Conservation (phyloP, 2,888 invertebrate genomes). For the Ceratothoa steindachneri region DNA sequence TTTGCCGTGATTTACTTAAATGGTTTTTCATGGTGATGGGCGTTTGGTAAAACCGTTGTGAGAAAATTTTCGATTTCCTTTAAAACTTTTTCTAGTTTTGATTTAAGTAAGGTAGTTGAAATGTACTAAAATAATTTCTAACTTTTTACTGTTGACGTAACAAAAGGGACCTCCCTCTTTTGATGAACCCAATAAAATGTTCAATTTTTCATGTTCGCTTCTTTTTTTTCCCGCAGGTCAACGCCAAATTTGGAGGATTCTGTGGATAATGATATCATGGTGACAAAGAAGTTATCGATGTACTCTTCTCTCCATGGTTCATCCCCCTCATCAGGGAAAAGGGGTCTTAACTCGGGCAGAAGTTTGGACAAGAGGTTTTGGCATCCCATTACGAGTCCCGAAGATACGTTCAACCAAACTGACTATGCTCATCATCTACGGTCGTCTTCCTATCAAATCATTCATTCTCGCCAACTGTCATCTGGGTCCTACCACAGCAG, state of each 20-base stretch:
- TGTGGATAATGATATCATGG: constrained; percentile 25
- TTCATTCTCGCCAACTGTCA: constrained; percentile 45
- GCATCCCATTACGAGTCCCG: constrained; percentile 48
- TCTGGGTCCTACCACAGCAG: constrained; percentile 36
- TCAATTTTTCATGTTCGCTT: no score
- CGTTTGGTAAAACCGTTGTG: no score
- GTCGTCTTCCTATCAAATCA: constrained; percentile 49
- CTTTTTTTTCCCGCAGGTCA: constrained; percentile 39
- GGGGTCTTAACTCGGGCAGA: constrained; percentile 33
- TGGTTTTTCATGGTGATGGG: no score
- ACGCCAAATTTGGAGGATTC: constrained; percentile 42
- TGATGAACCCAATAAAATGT: no score
- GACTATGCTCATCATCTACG: constrained; percentile 49
- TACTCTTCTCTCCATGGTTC: constrained; percentile 52
- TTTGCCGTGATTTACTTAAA: no score
- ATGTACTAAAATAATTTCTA: no score
- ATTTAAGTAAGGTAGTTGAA: no score
- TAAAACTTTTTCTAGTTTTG: no score
- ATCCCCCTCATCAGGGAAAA: constrained; percentile 49
- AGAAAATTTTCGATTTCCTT: no score
- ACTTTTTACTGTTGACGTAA: no score
- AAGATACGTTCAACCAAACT: constrained; percentile 42
- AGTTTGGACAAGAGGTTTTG: constrained; percentile 43
- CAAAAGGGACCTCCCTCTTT: no score
- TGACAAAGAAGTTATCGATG: constrained; percentile 47